These are phyloP conservation scores for Lepisosteus oculatus DNA, from an alignment of 2,113 vertebrate species.

Conservation along the genomic window DNA sequence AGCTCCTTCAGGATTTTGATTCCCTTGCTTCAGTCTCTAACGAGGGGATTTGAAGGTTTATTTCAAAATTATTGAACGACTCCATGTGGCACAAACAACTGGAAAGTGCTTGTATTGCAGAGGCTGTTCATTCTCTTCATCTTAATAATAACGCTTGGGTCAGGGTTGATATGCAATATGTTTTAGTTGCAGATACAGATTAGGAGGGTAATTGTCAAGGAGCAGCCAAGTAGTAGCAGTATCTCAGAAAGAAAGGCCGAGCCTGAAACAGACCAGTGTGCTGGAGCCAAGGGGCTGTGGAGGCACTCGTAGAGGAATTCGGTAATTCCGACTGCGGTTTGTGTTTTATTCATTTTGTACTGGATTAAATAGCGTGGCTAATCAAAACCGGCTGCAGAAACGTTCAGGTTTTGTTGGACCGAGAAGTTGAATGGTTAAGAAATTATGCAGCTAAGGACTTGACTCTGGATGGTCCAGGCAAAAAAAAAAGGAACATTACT, in stretches of 20 bases:
- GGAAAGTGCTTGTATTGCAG: slow-evolving; percentile 27
- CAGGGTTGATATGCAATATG: slow-evolving; percentile 34
- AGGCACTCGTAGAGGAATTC: slow-evolving; percentile 64
- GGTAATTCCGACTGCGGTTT: slow-evolving; percentile 69
- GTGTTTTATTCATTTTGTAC: slow-evolving; percentile 51
- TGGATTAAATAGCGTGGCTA: slow-evolving; percentile 66
- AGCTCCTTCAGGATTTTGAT: too few species aligned
- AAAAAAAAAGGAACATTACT: slow-evolving; percentile 4
- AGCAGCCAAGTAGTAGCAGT: neutral
- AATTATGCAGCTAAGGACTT: slow-evolving; percentile 8
- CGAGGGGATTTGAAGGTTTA: too few species aligned
- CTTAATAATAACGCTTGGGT: slow-evolving; percentile 37
- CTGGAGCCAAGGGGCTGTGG: slow-evolving; percentile 32
- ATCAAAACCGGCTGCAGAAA: slow-evolving; percentile 64
- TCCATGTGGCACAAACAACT: slow-evolving; percentile 18
- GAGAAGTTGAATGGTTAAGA: slow-evolving; percentile 13
- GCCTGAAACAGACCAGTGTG: slow-evolving; percentile 48
- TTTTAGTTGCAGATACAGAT: slow-evolving; percentile 36
- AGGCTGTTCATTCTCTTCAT: neutral
- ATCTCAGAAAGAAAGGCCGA: slow-evolving; percentile 24
- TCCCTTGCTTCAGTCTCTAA: too few species aligned
- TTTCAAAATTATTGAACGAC: too few species aligned
- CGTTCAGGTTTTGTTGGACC: slow-evolving; percentile 13
- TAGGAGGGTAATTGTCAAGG: slow-evolving; percentile 24
- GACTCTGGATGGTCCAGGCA: slow-evolving; percentile 18